A percentile compares a stretch with the other conserved stretches of the same genome.
phyloP scores from a whole-genome alignment of 53 echinoderm and acorn worm genomes.

The Apostichopus leukothele region DNA sequence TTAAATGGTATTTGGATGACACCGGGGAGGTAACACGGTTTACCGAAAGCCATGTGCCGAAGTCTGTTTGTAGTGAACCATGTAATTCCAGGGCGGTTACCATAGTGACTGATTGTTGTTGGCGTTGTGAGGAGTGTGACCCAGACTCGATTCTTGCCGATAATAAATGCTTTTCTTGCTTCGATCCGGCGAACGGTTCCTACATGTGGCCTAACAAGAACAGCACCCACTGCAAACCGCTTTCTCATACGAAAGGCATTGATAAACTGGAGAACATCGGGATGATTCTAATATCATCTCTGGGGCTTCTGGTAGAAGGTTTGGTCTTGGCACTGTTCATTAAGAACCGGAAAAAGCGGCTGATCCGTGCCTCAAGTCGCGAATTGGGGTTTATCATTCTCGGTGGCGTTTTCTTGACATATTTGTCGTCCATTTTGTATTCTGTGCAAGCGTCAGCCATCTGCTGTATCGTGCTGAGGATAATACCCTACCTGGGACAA shows the following conservation, averaged over 20 bases:
- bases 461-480: constrained; percentile 59
- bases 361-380: constrained; percentile 88
- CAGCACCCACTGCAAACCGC: neutral
- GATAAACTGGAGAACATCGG: constrained; percentile 47
- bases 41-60: constrained; percentile 38
- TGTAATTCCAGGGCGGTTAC: constrained; percentile 64
- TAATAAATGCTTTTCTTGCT: constrained; percentile 66
- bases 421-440: constrained; percentile 56
- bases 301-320: constrained; percentile 57
- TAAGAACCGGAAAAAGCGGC: constrained; percentile 65
- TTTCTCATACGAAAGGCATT: constrained; percentile 47
- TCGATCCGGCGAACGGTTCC: constrained; percentile 33
- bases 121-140: constrained; percentile 66
- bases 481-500: constrained; percentile 64
- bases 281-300: constrained; percentile 40
- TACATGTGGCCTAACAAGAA: constrained; percentile 63
- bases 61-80: constrained; percentile 81
- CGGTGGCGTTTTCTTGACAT: constrained; percentile 67
- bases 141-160: constrained; percentile 60
- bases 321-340: constrained; percentile 61
- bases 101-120: constrained; percentile 74
- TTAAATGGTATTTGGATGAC: constrained; percentile 19
- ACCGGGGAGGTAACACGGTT: neutral
- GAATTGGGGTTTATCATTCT: constrained; percentile 88
- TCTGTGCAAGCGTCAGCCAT: constrained; percentile 46